Evolutionary conservation across 2,888 invertebrate species (phyloP).

Genomic region (Stenolophus ochropezus): DNA sequence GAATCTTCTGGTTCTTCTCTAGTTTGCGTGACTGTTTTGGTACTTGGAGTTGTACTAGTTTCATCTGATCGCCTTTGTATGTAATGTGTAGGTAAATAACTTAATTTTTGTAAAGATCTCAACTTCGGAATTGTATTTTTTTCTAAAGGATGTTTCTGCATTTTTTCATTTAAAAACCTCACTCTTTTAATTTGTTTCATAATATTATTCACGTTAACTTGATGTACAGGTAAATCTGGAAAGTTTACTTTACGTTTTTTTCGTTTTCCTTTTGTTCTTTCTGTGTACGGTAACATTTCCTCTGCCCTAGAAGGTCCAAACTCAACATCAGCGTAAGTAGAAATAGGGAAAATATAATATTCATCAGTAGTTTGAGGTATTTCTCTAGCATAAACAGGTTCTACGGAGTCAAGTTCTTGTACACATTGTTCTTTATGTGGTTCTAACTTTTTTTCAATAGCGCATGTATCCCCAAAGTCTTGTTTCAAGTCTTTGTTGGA

Average conservation of each 20-base stretch:
- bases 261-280: neutral
- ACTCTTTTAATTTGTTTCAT: conserved; percentile 9
- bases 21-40: neutral
- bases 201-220: no score
- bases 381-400: no score
- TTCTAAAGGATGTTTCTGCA: conserved; percentile 14
- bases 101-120: neutral
- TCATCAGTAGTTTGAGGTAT: no score
- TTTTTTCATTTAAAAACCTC: conserved; percentile 24
- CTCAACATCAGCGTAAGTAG: no score
- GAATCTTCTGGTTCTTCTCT: neutral
- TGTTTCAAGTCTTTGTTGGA: neutral
- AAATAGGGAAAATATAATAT: no score
- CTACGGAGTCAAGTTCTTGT: neutral
- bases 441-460: neutral
- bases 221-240: conserved; percentile 9
- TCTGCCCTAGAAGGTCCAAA: no score
- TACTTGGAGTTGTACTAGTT: neutral
- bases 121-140: neutral
- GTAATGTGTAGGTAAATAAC: neutral
- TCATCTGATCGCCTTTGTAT: neutral
- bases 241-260: neutral
- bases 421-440: neutral
- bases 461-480: neutral
- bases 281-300: no score